A percentile compares a stretch with the other conserved stretches of the same genome.
Conservation (phyloP, 2,113 vertebrate genomes). For the human region DNA sequence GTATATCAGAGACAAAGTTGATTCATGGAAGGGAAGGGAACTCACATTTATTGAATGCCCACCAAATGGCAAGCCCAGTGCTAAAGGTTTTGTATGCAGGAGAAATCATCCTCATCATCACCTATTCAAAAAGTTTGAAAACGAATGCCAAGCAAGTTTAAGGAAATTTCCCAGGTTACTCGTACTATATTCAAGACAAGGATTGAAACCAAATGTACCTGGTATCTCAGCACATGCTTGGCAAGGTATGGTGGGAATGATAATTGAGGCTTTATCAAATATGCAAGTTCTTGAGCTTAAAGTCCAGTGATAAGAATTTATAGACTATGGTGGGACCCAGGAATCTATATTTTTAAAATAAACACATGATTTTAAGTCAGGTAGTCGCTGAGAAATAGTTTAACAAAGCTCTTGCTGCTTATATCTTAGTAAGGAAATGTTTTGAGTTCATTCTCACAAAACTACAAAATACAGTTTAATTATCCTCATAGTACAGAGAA, state of each 20-base stretch:
- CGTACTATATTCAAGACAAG: neutral
- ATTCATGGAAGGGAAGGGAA: neutral
- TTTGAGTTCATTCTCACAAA: neutral
- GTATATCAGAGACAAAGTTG: slow-evolving; percentile 50
- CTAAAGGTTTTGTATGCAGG: neutral
- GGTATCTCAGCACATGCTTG: neutral
- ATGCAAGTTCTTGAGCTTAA: neutral
- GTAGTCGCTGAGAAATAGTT: neutral
- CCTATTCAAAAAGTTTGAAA: neutral
- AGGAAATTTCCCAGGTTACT: neutral
- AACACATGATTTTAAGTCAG: neutral
- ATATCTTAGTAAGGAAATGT: neutral
- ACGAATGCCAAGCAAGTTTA: neutral
- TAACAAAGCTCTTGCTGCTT: neutral
- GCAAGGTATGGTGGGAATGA: neutral
- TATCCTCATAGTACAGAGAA: neutral
- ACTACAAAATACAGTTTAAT: neutral
- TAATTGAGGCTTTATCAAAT: neutral
- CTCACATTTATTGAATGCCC: neutral
- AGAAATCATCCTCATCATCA: neutral
- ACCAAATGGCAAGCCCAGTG: neutral
- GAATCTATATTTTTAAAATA: neutral
- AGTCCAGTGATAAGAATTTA: neutral
- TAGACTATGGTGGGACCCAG: neutral
- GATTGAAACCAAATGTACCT: neutral